Evolutionary conservation across 1,140 invertebrate species (phyloP).

Genomic region (Fopius arisanus): DNA sequence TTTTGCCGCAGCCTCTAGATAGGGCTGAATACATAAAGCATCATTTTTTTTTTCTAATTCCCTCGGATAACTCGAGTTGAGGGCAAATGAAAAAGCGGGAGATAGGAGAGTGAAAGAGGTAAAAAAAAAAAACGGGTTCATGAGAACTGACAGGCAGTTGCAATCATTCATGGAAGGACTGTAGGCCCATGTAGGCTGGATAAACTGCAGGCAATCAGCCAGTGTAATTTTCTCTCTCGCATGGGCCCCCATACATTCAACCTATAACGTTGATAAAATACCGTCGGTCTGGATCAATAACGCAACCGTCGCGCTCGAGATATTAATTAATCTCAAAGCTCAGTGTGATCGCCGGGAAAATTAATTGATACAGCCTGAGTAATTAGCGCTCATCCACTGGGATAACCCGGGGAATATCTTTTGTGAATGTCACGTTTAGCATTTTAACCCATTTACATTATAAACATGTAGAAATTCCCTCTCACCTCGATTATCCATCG

Average conservation of each 20-base stretch:
- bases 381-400: conserved; percentile 36
- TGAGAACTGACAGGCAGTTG: conserved; percentile 26
- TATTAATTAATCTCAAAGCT: conserved; percentile 43
- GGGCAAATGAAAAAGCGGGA: not conserved
- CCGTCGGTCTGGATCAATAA: conserved; percentile 36
- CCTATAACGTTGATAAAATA: conserved; percentile 29
- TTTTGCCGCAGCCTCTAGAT: not conserved
- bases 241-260: not conserved
- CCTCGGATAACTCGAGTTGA: not conserved
- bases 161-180: conserved; percentile 30
- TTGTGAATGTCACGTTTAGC: not conserved
- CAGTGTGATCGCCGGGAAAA: conserved; percentile 42
- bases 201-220: conserved; percentile 32
- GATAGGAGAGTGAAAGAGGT: not conserved
- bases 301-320: conserved; percentile 28
- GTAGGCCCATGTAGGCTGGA: conserved; percentile 3
- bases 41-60: not conserved
- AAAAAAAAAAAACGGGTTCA: conserved; percentile 1
- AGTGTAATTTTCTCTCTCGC: conserved; percentile 31
- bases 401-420: not conserved
- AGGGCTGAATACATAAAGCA: not conserved
- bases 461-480: not conserved
- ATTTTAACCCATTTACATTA: not conserved
- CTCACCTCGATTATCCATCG: not conserved
- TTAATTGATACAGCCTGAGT: conserved; percentile 46